Base-by-base conservation (phyloP, 2,797 vertebrate genomes). In the Gymnodraco acuticeps region DNA sequence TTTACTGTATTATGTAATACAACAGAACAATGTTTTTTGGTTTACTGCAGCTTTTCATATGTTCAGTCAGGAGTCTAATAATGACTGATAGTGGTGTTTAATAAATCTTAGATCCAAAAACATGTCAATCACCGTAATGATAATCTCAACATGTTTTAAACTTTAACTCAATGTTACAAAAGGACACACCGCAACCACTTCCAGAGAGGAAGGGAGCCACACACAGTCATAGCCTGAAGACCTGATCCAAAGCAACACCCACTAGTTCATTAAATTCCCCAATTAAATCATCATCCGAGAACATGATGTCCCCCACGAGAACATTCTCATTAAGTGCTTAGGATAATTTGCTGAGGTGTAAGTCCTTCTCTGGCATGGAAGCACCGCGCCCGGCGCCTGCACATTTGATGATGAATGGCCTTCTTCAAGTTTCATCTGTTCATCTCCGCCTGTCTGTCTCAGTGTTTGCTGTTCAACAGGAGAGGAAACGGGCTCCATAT, bases 221-320 rank as follows among this genome's bases (percentile, higher is more conserved):
- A 72, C 75, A 76, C 59, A 59, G 68, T 48, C 48, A 52, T 20
- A 20, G 64, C 65, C 63, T 59, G 20, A 43, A 82, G 69, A 82
- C 87, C 83, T 91, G 87, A 84, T 87, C 51, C 74, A 78, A 85
- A 82, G 17, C 85, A 80, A 61, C 77, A 52, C 72, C 73, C 31
- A 3, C 60, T 80, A 87, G 87, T 77, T 82, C 81, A 87, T 92
- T 90, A 90, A 85, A 90, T 89, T 89, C 80, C 78, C 69, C 84
- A 87, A 82, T 90, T 88, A 88, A 81, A 86, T 54, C 73, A 76
- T 80, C 58, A 87, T 75, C 66, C 70, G 75, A 54, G 41, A 81
- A 84, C 19, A 75, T 82, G 82, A 82, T 81, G 82, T 65, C 41
- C 31, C 61, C 72, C 63, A 56, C 75, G 64, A 63, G 75, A 83